Evolutionary conservation across 2,797 vertebrate genomes (phyloP).

Genomic region (Eleutherodactylus coqui): DNA sequence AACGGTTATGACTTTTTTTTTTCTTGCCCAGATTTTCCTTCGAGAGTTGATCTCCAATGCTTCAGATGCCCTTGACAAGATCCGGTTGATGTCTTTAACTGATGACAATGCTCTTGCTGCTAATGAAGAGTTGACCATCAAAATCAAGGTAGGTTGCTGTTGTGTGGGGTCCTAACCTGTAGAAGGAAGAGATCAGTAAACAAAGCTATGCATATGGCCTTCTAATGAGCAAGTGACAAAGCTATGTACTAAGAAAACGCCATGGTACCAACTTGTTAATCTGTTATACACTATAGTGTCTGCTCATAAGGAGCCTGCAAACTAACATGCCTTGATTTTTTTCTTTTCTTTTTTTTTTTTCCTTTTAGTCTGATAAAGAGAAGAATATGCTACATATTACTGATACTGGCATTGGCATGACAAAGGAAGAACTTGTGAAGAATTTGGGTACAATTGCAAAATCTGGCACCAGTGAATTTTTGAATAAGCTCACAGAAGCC

Average conservation of each 20-base stretch:
- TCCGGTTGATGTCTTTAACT: conserved; percentile 92
- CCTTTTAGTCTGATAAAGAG: conserved; percentile 91
- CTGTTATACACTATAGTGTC: too few relatives aligned
- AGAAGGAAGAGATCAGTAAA: too few relatives aligned
- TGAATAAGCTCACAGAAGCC: conserved; percentile 92
- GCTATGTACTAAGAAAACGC: too few relatives aligned
- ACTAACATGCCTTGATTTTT: neutral
- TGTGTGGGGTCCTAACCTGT: neutral
- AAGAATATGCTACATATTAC: conserved; percentile 98
- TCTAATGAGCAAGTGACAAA: too few relatives aligned
- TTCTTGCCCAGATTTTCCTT: conserved; percentile 93
- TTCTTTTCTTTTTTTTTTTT: conserved; percentile 52
- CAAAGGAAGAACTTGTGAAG: conserved; percentile 93
- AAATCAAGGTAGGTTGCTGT: conserved; percentile 88
- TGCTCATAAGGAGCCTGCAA: neutral
- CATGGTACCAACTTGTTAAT: too few relatives aligned
- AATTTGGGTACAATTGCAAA: conserved; percentile 98
- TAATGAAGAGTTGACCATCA: conserved; percentile 95
- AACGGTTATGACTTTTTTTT: neutral
- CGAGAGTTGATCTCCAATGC: conserved; percentile 98
- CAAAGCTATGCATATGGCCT: too few relatives aligned
- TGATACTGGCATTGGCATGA: conserved; percentile 98
- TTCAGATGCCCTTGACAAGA: conserved; percentile 97
- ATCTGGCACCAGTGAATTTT: conserved; percentile 97
- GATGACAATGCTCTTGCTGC: conserved; percentile 86